Evolutionary conservation across 2,113 vertebrate species (phyloP).

Genomic region (Neotoma lepida): DNA sequence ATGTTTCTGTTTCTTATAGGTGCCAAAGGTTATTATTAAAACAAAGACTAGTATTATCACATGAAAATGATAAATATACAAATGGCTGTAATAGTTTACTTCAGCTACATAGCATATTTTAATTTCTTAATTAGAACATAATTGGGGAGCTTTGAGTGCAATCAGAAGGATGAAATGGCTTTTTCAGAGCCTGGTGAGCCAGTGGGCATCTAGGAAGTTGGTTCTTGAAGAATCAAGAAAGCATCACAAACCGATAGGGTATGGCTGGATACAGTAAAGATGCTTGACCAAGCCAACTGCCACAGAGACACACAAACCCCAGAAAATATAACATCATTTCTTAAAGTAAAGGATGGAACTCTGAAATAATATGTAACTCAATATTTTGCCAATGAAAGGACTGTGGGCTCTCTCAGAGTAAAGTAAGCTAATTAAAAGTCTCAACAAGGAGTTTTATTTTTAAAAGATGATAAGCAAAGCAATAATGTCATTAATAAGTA

Average conservation of each 20-base stretch:
- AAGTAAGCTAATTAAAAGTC: background rate
- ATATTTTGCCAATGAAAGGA: background rate
- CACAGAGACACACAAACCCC: background rate
- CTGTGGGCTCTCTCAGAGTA: background rate
- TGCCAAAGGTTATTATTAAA: background rate
- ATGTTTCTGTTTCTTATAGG: background rate
- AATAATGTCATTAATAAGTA: constrained; percentile 51
- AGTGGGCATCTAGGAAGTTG: accelerated
- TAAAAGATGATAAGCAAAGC: constrained; percentile 20
- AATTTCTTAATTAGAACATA: background rate
- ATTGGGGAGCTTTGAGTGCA: background rate
- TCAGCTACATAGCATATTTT: background rate
- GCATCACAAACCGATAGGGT: background rate
- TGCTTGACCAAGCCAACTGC: background rate
- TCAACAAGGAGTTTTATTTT: constrained; percentile 40
- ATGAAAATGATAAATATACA: background rate
- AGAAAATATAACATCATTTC: background rate
- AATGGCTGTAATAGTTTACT: background rate
- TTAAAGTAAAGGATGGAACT: background rate
- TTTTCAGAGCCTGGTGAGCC: accelerated
- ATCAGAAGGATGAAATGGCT: background rate
- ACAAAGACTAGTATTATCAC: background rate
- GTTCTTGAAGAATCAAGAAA: background rate
- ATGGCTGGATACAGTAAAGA: background rate
- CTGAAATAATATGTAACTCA: background rate